A percentile compares a stretch with the other conserved stretches of the same genome.
Evolutionary conservation across 2,113 vertebrate genomes (phyloP).

Genomic region (Malurus melanocephalus): DNA sequence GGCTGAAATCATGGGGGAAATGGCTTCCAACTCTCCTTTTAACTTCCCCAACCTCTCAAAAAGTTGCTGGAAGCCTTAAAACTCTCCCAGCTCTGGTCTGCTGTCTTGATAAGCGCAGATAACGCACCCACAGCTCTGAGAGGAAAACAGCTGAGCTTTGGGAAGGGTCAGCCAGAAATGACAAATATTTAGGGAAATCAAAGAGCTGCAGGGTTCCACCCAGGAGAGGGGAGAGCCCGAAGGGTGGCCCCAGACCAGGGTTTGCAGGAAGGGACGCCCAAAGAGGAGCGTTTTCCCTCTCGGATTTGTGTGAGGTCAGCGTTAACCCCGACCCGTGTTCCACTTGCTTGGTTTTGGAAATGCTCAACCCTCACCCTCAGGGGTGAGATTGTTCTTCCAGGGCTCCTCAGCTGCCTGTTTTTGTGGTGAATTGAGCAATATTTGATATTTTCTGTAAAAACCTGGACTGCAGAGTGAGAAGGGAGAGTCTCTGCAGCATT

Average conservation of each 20-base stretch:
- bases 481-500: rapidly evolving
- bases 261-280: neutral
- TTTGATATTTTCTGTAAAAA: neutral
- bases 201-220: constrained; percentile 25
- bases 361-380: neutral
- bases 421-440: neutral
- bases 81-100: neutral
- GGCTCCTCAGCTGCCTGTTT: neutral
- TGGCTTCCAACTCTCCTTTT: neutral
- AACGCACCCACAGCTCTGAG: neutral
- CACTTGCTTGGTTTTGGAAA: neutral
- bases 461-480: neutral
- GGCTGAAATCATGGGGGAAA: neutral
- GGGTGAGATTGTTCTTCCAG: neutral
- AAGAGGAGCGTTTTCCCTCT: neutral
- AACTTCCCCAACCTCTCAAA: neutral
- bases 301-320: neutral
- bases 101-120: neutral
- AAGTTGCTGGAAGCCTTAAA: neutral
- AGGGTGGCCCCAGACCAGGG: neutral
- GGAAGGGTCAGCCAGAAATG: constrained; percentile 47
- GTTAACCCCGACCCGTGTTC: neutral
- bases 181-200: neutral
- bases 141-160: constrained; percentile 24
- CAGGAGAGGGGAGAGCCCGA: neutral